Evolutionary conservation across 2,113 vertebrate genomes (phyloP).

Genomic region (Mustela lutreola): DNA sequence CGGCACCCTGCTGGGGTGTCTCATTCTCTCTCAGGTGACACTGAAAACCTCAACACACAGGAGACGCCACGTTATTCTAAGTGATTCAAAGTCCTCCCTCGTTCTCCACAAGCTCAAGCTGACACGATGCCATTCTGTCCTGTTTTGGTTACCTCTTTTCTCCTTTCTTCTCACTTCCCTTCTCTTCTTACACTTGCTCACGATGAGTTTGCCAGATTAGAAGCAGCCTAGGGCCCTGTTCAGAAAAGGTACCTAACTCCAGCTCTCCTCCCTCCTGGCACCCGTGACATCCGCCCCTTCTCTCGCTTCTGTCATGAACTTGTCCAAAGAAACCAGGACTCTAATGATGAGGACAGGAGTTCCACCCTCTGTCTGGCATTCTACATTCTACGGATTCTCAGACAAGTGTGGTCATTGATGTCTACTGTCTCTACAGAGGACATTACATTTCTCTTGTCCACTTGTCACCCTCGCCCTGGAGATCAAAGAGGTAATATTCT

Average conservation of each 20-base stretch:
- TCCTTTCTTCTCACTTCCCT: neutral
- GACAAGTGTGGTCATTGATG: neutral
- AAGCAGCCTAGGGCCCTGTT: neutral
- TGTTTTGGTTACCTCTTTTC: neutral
- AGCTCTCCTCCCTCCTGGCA: neutral
- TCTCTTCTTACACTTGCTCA: neutral
- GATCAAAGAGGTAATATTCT: neutral
- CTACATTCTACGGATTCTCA: neutral
- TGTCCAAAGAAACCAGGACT: neutral
- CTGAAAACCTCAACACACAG: neutral
- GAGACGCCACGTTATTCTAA: neutral
- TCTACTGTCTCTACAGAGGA: neutral
- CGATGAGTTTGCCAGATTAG: neutral
- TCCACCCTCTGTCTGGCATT: neutral
- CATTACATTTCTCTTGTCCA: neutral
- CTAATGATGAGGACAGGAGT: neutral
- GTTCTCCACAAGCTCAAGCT: neutral
- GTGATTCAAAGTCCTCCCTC: neutral
- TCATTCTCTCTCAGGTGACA: neutral
- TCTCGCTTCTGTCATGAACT: neutral
- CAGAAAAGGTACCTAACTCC: too few species aligned
- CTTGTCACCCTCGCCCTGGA: neutral
- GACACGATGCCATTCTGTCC: neutral
- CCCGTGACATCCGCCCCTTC: neutral
- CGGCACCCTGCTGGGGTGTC: neutral